phyloP scores from a whole-genome alignment of 2,797 vertebrate genomes.

The Tamandua tetradactyla region DNA sequence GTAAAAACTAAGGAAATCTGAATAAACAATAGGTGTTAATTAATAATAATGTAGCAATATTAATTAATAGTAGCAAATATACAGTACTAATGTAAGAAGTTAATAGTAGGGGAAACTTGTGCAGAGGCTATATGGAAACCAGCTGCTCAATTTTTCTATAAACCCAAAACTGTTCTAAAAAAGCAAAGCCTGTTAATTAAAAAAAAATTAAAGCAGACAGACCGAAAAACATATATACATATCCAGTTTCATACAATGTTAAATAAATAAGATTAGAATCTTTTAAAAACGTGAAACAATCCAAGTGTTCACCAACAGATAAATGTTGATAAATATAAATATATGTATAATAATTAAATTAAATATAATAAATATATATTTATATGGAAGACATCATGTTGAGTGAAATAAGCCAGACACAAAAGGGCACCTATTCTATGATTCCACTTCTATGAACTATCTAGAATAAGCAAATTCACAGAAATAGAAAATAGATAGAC shows the following conservation, averaged over 20 bases:
- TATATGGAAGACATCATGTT: too few species aligned
- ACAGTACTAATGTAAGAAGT: neutral
- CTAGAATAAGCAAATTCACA: too few species aligned
- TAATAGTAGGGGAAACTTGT: neutral
- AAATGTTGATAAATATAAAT: too few species aligned
- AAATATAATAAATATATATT: too few species aligned
- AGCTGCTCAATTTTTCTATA: neutral
- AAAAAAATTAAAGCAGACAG: neutral
- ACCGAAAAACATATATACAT: neutral
- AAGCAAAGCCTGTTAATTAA: neutral
- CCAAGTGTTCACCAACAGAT: too few species aligned
- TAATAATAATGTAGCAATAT: neutral
- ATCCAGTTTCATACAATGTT: neutral
- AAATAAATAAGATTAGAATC: neutral
- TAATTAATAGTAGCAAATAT: neutral
- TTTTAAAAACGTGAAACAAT: too few species aligned
- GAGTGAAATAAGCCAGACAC: too few species aligned
- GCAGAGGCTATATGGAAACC: neutral
- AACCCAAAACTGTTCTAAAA: slow-evolving; percentile 14
- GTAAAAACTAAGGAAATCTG: neutral
- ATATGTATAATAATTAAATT: too few species aligned
- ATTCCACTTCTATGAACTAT: too few species aligned
- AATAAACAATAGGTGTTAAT: neutral
- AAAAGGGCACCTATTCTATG: too few species aligned
- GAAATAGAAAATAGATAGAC: too few species aligned